These are phyloP conservation scores for Drosophila putrida DNA, from an alignment of 2,888 invertebrate species.

Conservation along the genomic window DNA sequence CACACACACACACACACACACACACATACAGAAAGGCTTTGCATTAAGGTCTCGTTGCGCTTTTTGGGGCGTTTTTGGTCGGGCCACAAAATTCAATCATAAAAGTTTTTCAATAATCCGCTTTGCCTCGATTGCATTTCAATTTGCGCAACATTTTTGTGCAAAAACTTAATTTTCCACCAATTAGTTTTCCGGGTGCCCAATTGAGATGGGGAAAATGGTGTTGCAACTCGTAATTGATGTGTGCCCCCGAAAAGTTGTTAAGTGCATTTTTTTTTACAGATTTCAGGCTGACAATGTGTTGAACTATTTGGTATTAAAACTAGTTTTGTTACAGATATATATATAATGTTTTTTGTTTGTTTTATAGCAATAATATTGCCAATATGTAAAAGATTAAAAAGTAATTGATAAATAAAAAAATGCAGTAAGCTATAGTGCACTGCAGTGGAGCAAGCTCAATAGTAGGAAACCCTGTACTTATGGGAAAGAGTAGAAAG, in stretches of 20 bases:
- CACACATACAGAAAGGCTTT: conserved; percentile 12
- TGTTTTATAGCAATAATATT: no score
- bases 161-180: conserved; percentile 84
- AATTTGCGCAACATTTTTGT: conserved; percentile 80
- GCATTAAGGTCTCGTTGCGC: conserved; percentile 71
- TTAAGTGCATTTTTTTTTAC: not conserved
- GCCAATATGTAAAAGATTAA: no score
- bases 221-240: conserved; percentile 60
- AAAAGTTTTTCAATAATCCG: conserved; percentile 83
- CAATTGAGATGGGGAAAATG: conserved; percentile 8
- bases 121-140: conserved; percentile 82
- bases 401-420: no score
- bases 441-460: no score
- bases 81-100: conserved; percentile 79
- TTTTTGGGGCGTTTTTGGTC: conserved; percentile 49
- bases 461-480: no score
- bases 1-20: conserved; percentile 19
- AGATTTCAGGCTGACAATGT: not conserved
- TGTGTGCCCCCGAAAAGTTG: conserved; percentile 45
- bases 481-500: no score
- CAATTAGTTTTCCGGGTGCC: conserved; percentile 78
- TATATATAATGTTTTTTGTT: not conserved
- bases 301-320: not conserved
- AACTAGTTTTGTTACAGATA: not conserved
- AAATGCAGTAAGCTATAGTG: no score